A percentile compares a stretch with the other conserved stretches of the same genome.
phyloP scores from a whole-genome alignment of 2,888 invertebrate genomes.

The Leucophenga montana region DNA sequence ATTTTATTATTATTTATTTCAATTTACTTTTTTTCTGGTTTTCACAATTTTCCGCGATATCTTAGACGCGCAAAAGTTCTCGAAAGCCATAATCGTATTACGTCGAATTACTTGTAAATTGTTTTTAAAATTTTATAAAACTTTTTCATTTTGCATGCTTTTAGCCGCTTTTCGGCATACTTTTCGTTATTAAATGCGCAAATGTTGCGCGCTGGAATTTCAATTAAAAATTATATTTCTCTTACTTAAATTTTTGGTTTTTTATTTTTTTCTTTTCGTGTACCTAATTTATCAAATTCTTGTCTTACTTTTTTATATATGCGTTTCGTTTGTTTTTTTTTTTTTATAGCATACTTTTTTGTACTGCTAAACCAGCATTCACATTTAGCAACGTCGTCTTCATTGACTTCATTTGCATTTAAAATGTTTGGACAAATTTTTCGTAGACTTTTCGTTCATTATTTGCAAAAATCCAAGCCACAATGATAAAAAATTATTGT shows the following conservation, averaged over 20 bases:
- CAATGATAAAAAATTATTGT: background rate
- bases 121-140: conserved; percentile 49
- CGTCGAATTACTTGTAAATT: conserved; percentile 49
- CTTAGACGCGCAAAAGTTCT: background rate
- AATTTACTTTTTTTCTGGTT: conserved; percentile 1
- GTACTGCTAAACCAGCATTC: too few relatives aligned
- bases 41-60: background rate
- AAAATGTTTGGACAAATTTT: conserved; percentile 58
- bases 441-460: conserved; percentile 61
- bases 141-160: conserved; percentile 45
- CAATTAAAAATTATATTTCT: conserved; percentile 35
- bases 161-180: conserved; percentile 46
- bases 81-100: conserved; percentile 48
- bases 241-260: background rate
- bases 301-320: background rate
- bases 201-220: conserved; percentile 40
- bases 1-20: conserved; percentile 12
- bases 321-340: conserved; percentile 2
- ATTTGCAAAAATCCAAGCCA: conserved; percentile 43
- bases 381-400: conserved; percentile 49
- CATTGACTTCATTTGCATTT: conserved; percentile 63
- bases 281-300: conserved; percentile 22
- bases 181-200: conserved; percentile 49
- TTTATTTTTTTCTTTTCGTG: conserved; percentile 27
- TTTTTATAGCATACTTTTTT: too few relatives aligned